phyloP scores from a whole-genome alignment of 2,888 invertebrate genomes.

The Trilocha varians region DNA sequence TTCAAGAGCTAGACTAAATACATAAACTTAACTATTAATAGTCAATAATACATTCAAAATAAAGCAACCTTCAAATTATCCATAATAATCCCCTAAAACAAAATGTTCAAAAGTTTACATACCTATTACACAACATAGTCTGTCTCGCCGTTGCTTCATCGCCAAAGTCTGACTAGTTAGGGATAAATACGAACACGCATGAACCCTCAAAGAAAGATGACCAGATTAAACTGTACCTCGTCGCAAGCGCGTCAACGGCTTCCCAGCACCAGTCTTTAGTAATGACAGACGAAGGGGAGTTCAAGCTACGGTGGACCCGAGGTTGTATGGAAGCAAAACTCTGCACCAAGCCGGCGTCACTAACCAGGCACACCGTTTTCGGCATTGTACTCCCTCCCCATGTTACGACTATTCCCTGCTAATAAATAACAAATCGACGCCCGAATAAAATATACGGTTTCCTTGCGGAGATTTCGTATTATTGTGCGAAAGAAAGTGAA shows the following conservation, averaged over 20 bases:
- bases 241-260: constrained; percentile 31
- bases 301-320: constrained; percentile 41
- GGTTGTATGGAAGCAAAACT: constrained; percentile 48
- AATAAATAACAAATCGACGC: constrained; percentile 73
- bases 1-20: no score
- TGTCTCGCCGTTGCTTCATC: constrained; percentile 48
- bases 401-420: constrained; percentile 68
- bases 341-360: constrained; percentile 53
- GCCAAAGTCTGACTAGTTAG: constrained; percentile 55
- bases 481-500: constrained; percentile 37
- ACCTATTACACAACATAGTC: no score
- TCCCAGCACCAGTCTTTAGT: constrained; percentile 24
- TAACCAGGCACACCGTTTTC: constrained; percentile 66
- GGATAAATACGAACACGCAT: constrained; percentile 46
- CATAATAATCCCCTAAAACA: no score
- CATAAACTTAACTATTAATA: no score
- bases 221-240: constrained; percentile 37
- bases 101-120: no score
- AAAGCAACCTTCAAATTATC: no score
- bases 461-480: constrained; percentile 52
- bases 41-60: no score
- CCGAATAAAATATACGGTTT: constrained; percentile 65
- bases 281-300: constrained; percentile 37
- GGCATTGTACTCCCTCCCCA: constrained; percentile 60
- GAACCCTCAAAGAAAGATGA: constrained; percentile 37